Conservation (phyloP, 2,797 vertebrate species). For the Fratercula arctica region DNA sequence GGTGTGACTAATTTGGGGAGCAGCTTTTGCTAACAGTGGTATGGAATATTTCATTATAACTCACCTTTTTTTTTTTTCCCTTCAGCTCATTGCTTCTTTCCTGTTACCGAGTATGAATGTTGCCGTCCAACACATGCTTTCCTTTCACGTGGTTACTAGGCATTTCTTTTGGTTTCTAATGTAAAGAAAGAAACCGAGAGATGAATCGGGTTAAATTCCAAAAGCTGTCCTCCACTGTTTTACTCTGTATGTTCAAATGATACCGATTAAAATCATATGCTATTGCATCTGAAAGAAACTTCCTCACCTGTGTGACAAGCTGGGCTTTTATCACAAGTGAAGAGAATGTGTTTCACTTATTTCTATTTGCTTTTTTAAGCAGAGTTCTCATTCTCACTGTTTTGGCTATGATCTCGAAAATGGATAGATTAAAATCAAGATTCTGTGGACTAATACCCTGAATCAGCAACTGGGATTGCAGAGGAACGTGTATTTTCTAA, state of each 20-base stretch:
- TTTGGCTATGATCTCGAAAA: neutral
- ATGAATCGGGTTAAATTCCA: neutral
- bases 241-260: neutral
- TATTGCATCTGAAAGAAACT: neutral
- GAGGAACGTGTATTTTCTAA: neutral
- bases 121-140: neutral
- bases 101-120: neutral
- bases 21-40: neutral
- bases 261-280: neutral
- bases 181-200: neutral
- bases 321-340: neutral
- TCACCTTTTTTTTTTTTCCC: neutral
- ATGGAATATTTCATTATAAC: neutral
- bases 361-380: neutral
- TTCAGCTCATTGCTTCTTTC: constrained; percentile 1
- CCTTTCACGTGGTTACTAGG: neutral
- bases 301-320: neutral
- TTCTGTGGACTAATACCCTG: neutral
- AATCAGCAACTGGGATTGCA: neutral
- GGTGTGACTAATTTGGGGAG: neutral
- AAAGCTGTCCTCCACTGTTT: neutral
- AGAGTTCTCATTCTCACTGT: neutral
- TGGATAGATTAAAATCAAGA: neutral
- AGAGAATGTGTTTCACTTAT: neutral
- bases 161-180: neutral